Base-by-base conservation (phyloP, 2,113 vertebrate species). In the Proterorhinus semilunaris region DNA sequence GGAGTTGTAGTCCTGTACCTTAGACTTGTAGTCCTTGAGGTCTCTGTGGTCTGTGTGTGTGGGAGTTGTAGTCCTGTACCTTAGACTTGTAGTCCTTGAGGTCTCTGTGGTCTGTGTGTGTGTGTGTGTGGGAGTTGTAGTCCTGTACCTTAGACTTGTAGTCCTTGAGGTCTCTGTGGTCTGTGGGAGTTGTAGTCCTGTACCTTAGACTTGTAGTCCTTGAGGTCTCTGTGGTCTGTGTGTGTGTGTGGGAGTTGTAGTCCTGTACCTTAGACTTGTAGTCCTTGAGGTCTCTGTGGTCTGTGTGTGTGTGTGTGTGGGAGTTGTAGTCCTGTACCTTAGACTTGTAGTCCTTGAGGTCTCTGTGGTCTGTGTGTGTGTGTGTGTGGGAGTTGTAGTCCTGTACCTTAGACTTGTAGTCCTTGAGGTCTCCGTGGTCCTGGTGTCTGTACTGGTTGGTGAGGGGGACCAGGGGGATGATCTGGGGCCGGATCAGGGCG, bases 391-490 rank as follows among this genome's bases (percentile, higher is more conserved):
- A 2, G n/a, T 55, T 21, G 55, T 13, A 36, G 55, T 58, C 21
- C 5, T 62, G 27, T 76, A 98, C 97, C 95, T 97, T 97, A 0
- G 83, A 85, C 91, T 97, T 98, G 81, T 94, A 96, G 76, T 98
- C 96, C 88, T 98, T 99, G 84, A 95, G 89, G 80, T 98, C 98
- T 89, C 95, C 89, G 84, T 94, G 91, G 83, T 98, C 96, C 90
- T 96, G 96, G 85, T 97, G 96, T 85, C 96, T 92, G 88, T 94
- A 96, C 64, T 97, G 94, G 89, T 92, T 95, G 87, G 92, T 97
- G 74, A 98, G 92, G 17, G 96, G 96, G 81, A 96, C 92, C 87
- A 97, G 92, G 70, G 98, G 98, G 85, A 98, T 94, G 83, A 96
- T 90, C 79, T 99, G 98, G 47, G 97, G 96, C 90, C 97, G 97